A percentile compares a stretch with the other conserved stretches of the same genome.
Evolutionary conservation across 2,113 vertebrate genomes (phyloP).

Genomic region (Haemorhous mexicanus): DNA sequence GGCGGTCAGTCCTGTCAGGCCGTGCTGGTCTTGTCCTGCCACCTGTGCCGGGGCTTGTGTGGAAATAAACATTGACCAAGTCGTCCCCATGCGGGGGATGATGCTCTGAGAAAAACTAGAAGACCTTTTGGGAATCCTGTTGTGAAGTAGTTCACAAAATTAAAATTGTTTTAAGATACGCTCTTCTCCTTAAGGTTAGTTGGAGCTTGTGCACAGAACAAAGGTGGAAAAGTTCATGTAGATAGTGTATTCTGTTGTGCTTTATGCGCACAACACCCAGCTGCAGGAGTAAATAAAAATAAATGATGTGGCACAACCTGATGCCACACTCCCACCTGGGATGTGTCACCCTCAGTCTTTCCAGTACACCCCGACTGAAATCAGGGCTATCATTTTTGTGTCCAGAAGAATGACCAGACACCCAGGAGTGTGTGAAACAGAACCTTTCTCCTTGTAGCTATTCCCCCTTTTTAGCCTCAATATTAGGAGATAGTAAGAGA

Average conservation of each 20-base stretch:
- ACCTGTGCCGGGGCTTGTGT: neutral
- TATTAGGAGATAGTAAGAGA: neutral
- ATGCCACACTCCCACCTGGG: rapidly evolving
- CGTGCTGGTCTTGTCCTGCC: neutral
- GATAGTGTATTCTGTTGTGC: rapidly evolving
- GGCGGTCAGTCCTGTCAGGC: neutral
- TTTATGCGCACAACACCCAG: neutral
- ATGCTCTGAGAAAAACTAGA: neutral
- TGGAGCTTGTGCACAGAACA: neutral
- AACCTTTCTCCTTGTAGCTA: neutral
- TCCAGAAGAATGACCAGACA: neutral
- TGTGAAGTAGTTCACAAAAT: neutral
- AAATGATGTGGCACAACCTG: neutral
- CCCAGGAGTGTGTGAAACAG: neutral
- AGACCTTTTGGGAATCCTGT: neutral
- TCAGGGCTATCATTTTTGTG: neutral
- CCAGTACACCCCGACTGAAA: neutral
- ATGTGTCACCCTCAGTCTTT: neutral
- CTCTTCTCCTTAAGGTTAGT: neutral
- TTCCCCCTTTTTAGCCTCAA: neutral
- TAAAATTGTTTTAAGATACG: rapidly evolving
- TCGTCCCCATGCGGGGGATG: rapidly evolving
- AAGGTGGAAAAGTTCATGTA: rapidly evolving
- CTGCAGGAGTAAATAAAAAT: neutral
- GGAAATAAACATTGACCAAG: neutral